Conservation (phyloP, 2,888 invertebrate genomes). For the Alviniconcha strummeri region DNA sequence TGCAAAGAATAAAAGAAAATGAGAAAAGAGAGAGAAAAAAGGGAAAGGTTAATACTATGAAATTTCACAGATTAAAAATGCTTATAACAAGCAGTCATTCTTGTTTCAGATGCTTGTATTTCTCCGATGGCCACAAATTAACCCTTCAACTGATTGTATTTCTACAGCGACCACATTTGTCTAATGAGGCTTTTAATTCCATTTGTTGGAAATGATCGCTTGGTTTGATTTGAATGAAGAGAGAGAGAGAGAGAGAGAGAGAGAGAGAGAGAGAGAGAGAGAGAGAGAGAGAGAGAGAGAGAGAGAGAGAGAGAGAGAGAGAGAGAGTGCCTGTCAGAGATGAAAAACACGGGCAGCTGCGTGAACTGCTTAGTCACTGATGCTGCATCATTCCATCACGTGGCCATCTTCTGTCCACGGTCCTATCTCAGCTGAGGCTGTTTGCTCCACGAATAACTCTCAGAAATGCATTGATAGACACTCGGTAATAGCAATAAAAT, state of each 20-base stretch:
- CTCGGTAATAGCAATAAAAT: no score
- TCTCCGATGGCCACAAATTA: not conserved
- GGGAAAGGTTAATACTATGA: not conserved
- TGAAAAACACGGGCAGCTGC: no score
- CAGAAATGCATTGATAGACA: no score
- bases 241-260: not conserved
- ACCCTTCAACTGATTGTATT: not conserved
- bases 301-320: not conserved
- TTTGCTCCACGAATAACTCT: no score
- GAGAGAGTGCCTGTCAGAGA: no score
- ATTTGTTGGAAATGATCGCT: slow-evolving; percentile 7
- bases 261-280: no score
- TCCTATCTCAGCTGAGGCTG: no score
- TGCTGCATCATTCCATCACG: no score
- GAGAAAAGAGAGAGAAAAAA: not conserved
- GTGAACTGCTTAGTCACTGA: no score
- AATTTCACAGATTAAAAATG: not conserved
- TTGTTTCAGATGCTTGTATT: not conserved
- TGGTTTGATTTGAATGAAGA: not conserved
- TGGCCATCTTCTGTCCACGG: no score
- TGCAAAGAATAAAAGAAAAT: no score
- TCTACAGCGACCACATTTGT: slow-evolving; percentile 2
- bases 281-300: not conserved
- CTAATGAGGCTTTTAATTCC: slow-evolving; percentile 12
- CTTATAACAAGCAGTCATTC: not conserved